Percentiles rank a stretch among this genome's conserved stretches.
Evolutionary conservation across 1,140 invertebrate genomes (phyloP).

Genomic region (Tyrophagus putrescentiae): DNA sequence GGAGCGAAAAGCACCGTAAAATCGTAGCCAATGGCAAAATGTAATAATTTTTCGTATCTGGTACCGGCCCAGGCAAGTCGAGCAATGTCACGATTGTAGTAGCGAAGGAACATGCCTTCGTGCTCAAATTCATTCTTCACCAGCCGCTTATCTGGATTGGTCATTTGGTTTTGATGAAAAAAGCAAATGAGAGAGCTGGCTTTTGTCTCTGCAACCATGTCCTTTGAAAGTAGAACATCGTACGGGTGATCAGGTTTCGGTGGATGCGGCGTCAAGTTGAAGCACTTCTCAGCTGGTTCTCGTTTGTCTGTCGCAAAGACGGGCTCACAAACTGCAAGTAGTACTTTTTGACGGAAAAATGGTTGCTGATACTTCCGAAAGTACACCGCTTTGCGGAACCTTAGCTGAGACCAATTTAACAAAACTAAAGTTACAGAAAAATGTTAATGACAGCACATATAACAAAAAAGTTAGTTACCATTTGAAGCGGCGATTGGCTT

Average conservation of each 20-base stretch:
- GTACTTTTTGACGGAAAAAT: conserved; percentile 24
- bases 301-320: conserved; percentile 5
- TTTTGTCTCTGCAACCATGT: conserved; percentile 20
- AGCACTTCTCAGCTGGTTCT: conserved; percentile 18
- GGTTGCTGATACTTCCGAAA: conserved; percentile 23
- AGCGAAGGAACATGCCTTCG: conserved; percentile 21
- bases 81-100: conserved; percentile 21
- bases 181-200: conserved; percentile 23
- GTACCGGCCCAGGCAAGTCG: conserved; percentile 20
- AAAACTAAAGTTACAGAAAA: too few relatives aligned
- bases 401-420: conserved; percentile 10
- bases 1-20: conserved; percentile 9
- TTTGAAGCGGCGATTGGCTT: too few relatives aligned
- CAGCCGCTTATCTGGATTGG: neutral
- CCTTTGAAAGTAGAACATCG: conserved; percentile 23
- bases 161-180: conserved; percentile 22
- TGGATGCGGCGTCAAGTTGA: neutral
- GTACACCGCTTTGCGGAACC: conserved; percentile 11
- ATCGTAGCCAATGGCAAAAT: conserved; percentile 14
- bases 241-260: conserved; percentile 22
- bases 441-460: too few relatives aligned
- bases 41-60: conserved; percentile 12
- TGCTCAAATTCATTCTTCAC: conserved; percentile 24
- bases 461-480: too few relatives aligned
- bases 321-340: conserved; percentile 27